Percentiles rank a stretch among this genome's conserved stretches.
Conservation (phyloP, 1,140 invertebrate species). For the Danaus plexippus region DNA sequence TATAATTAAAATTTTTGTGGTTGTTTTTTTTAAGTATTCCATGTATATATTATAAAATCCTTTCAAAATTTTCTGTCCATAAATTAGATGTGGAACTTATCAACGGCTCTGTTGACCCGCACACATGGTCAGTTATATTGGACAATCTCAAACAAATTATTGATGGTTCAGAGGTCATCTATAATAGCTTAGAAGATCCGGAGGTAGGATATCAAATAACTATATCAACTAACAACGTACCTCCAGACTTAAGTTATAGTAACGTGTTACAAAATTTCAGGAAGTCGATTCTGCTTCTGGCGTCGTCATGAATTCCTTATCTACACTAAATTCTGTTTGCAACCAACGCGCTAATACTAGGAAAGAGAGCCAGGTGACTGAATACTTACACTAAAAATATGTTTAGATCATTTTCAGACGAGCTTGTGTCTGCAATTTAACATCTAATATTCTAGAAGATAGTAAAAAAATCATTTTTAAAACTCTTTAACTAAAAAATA, state of each 20-base stretch:
- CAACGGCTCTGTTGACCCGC: constrained; percentile 8
- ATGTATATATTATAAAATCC: not conserved
- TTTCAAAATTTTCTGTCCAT: not conserved
- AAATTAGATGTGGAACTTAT: constrained; percentile 5
- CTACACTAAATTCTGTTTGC: constrained; percentile 18
- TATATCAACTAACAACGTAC: not conserved
- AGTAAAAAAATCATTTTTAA: not conserved
- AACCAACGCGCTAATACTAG: constrained; percentile 16
- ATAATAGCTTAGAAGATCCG: constrained; percentile 3
- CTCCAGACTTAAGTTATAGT: not conserved
- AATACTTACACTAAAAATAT: no score
- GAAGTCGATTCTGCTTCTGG: constrained; percentile 13
- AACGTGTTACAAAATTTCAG: constrained; percentile 13
- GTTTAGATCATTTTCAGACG: no score
- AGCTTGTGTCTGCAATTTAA: no score
- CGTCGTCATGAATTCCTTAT: constrained; percentile 16
- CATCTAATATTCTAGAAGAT: no score
- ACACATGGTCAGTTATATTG: constrained; percentile 9
- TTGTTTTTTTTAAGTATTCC: not conserved
- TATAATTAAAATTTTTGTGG: not conserved
- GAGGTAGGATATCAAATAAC: not conserved
- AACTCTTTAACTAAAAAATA: no score
- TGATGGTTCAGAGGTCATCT: constrained; percentile 10
- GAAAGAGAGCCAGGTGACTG: constrained; percentile 30
- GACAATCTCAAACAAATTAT: constrained; percentile 9